phyloP scores from a whole-genome alignment of 2,888 invertebrate species.

The Pheosia gnoma region DNA sequence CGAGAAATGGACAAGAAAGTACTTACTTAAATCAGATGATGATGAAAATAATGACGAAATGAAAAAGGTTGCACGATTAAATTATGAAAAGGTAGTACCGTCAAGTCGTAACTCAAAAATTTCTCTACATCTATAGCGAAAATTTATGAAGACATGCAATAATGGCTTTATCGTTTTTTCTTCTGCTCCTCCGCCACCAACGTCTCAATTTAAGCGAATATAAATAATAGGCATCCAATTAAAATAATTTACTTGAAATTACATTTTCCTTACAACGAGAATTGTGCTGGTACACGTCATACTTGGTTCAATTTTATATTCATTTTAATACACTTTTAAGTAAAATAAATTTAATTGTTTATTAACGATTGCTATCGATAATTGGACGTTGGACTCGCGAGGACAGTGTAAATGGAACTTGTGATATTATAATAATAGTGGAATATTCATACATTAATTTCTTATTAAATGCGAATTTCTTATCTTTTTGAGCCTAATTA shows the following conservation, averaged over 20 bases:
- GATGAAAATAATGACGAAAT: no score
- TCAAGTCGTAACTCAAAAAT: neutral
- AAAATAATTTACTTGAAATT: conserved; percentile 46
- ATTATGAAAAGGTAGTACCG: neutral
- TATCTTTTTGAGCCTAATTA: neutral
- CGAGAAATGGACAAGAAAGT: no score
- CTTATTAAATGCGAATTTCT: no score
- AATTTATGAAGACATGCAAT: conserved; percentile 8
- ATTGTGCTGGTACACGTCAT: conserved; percentile 39
- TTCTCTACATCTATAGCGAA: neutral
- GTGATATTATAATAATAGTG: neutral
- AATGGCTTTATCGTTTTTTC: conserved; percentile 24
- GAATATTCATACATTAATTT: neutral
- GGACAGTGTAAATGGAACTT: conserved; percentile 27
- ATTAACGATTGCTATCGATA: conserved; percentile 71
- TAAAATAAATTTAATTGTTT: conserved; percentile 55
- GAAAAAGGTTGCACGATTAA: no score
- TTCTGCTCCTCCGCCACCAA: conserved; percentile 22
- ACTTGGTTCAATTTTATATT: conserved; percentile 43
- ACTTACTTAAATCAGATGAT: no score
- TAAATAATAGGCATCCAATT: conserved; percentile 52
- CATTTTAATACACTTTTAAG: conserved; percentile 35
- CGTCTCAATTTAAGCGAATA: conserved; percentile 48
- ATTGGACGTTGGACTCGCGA: conserved; percentile 49
- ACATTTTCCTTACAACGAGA: conserved; percentile 43